phyloP scores from a whole-genome alignment of 2,888 invertebrate genomes.

The Drosophila emarginata region DNA sequence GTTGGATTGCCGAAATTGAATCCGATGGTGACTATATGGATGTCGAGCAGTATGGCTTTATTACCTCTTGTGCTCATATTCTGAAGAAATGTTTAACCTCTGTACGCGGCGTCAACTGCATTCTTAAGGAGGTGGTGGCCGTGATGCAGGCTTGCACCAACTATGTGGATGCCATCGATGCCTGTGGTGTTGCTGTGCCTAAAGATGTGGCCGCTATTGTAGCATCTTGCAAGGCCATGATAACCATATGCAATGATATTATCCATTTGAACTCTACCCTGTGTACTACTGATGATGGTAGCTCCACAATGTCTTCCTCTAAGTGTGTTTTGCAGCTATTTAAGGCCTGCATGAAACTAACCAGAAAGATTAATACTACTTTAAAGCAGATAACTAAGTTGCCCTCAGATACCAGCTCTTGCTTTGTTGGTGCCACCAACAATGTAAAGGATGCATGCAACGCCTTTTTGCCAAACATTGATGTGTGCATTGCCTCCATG shows the following conservation, averaged over 20 bases:
- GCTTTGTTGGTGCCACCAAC: slow-evolving; percentile 45
- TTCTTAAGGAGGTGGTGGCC: slow-evolving; percentile 41
- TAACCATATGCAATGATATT: slow-evolving; percentile 35
- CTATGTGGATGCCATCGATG: slow-evolving; percentile 44
- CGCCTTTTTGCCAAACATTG: slow-evolving; percentile 43
- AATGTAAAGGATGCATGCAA: slow-evolving; percentile 35
- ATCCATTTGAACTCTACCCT: slow-evolving; percentile 32
- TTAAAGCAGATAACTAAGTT: slow-evolving; percentile 28
- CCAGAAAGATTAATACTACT: slow-evolving; percentile 29
- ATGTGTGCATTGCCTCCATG: slow-evolving; percentile 32
- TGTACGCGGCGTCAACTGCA: slow-evolving; percentile 49
- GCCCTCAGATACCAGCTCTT: slow-evolving; percentile 49
- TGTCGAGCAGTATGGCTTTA: slow-evolving; percentile 38
- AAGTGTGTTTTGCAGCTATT: slow-evolving; percentile 20
- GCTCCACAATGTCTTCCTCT: background rate
- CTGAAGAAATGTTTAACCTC: slow-evolving; percentile 27
- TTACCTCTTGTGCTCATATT: background rate
- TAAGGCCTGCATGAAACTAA: slow-evolving; percentile 18
- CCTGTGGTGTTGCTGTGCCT: slow-evolving; percentile 43
- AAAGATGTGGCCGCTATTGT: slow-evolving; percentile 49
- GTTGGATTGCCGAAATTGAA: slow-evolving; percentile 27
- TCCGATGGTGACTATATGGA: slow-evolving; percentile 41
- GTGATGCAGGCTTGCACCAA: slow-evolving; percentile 40
- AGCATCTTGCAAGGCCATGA: slow-evolving; percentile 38
- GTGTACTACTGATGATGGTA: slow-evolving; percentile 20